A percentile compares a stretch with the other conserved stretches of the same genome.
Evolutionary conservation across 92 coral and sea anemone genomes (phyloP).

Genomic region (Metridium senile): DNA sequence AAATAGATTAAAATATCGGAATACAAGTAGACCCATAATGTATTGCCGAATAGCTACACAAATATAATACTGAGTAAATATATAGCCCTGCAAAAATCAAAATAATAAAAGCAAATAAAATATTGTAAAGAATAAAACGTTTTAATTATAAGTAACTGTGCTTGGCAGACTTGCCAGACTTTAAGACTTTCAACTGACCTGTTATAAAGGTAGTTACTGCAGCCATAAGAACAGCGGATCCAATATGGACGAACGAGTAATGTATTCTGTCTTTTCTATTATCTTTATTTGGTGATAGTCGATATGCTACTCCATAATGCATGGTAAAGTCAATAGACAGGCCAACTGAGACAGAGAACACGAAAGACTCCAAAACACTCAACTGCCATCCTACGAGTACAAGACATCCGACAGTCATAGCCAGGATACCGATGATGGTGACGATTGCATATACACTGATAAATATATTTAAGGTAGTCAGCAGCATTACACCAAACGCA

Average conservation of each 20-base stretch:
- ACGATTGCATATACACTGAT: constrained; percentile 91
- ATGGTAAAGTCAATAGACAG: constrained; percentile 95
- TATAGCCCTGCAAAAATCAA: no score
- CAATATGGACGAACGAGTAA: constrained; percentile 84
- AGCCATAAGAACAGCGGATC: constrained; percentile 96
- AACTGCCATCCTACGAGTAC: constrained; percentile 94
- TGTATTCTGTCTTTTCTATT: constrained; percentile 66
- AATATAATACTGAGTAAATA: no score
- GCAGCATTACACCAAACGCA: constrained; percentile 85
- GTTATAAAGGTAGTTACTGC: constrained; percentile 94
- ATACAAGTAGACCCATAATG: no score
- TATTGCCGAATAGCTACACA: no score
- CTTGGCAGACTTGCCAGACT: no score
- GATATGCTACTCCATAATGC: constrained; percentile 98
- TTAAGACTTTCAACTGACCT: constrained; percentile 61
- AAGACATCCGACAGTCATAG: constrained; percentile 83
- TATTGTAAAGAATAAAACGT: no score
- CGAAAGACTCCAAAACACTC: constrained; percentile 89
- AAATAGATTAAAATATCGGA: no score
- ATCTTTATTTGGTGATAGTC: constrained; percentile 70
- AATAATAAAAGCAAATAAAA: no score
- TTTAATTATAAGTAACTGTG: no score
- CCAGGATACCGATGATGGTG: constrained; percentile 81
- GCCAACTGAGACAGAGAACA: constrained; percentile 94
- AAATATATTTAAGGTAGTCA: constrained; percentile 88